phyloP scores from a whole-genome alignment of 53 echinoderm and acorn worm genomes.

The Henricia sp. region DNA sequence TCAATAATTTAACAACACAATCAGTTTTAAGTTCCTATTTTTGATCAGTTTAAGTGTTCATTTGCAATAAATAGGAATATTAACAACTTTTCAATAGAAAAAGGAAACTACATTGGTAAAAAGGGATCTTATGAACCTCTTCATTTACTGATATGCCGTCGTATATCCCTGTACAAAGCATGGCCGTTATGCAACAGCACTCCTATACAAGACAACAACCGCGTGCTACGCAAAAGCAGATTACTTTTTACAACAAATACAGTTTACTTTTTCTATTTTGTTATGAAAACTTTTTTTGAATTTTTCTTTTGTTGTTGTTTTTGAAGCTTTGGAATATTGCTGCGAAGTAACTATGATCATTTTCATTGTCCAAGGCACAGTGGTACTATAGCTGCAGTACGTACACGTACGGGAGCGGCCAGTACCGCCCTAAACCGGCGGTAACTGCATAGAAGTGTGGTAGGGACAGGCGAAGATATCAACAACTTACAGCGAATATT shows the following conservation, averaged over 20 bases:
- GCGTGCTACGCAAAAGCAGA: conserved; percentile 54
- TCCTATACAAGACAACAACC: conserved; percentile 43
- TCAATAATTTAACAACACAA: conserved; percentile 91
- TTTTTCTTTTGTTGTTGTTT: conserved; percentile 18
- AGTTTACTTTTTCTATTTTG: conserved; percentile 58
- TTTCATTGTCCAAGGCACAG: conserved; percentile 65
- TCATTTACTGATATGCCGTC: conserved; percentile 14
- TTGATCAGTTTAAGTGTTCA: conserved; percentile 76
- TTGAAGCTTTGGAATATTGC: conserved; percentile 68
- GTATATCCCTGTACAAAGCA: conserved; percentile 48
- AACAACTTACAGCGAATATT: conserved; percentile 53
- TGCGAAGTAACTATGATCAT: conserved; percentile 61
- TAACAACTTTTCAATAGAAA: conserved; percentile 53
- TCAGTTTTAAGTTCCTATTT: conserved; percentile 70
- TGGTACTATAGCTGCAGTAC: conserved; percentile 63
- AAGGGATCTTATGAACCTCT: conserved; percentile 30
- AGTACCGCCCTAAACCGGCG: conserved; percentile 20
- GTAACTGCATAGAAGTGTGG: conserved; percentile 47
- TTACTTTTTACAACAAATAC: conserved; percentile 61
- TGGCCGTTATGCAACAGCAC: neutral
- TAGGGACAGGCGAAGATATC: conserved; percentile 37
- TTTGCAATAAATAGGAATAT: conserved; percentile 89
- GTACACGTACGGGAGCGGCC: conserved; percentile 53
- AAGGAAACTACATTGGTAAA: conserved; percentile 61
- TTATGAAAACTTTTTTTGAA: neutral